Evolutionary conservation across 1,140 invertebrate species (phyloP).

Genomic region (Delia radicum): DNA sequence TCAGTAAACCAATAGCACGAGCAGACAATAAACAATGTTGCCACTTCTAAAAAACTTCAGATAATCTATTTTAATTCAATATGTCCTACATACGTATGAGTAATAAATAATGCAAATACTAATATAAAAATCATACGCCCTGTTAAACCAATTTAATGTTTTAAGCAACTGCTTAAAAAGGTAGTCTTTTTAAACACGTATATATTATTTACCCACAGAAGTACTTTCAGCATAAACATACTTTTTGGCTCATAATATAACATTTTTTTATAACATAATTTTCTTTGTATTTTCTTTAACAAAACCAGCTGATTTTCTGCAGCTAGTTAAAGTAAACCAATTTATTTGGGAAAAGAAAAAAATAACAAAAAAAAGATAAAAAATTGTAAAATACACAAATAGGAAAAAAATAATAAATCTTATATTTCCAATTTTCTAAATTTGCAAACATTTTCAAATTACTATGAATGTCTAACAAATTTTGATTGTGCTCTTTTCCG

Average conservation of each 20-base stretch:
- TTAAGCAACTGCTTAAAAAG: no score
- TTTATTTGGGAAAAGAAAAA: not conserved
- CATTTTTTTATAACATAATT: not conserved
- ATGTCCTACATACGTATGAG: no score
- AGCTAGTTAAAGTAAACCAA: not conserved
- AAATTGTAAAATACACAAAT: not conserved
- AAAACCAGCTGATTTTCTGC: not conserved
- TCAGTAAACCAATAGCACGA: no score
- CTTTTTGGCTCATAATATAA: not conserved
- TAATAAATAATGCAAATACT: not conserved
- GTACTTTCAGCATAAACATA: not conserved
- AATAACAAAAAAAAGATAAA: not conserved
- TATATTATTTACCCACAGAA: not conserved
- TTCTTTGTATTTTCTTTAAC: not conserved
- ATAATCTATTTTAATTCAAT: no score
- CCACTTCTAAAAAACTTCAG: no score
- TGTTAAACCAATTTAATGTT: not conserved
- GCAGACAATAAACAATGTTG: no score
- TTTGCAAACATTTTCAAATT: constrained; percentile 5
- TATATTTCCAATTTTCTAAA: constrained; percentile 5
- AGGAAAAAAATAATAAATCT: constrained; percentile 3
- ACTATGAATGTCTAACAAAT: not conserved
- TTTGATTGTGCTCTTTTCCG: not conserved
- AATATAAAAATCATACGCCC: not conserved
- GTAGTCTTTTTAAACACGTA: not conserved